Conservation (phyloP, 2,888 invertebrate genomes). For the Eilema caniola region DNA sequence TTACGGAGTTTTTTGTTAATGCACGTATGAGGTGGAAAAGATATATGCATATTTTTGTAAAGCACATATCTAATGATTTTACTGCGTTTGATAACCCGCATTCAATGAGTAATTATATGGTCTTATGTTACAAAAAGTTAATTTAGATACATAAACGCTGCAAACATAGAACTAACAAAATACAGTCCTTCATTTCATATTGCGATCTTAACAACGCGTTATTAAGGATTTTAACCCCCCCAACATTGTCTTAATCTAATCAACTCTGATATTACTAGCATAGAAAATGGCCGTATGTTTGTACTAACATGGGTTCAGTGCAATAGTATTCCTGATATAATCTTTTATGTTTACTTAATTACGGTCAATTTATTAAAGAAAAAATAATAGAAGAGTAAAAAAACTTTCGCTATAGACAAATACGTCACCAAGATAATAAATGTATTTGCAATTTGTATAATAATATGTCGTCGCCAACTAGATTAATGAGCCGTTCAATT, state of each 20-base stretch:
- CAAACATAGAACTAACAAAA: conserved; percentile 7
- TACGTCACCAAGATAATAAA: neutral
- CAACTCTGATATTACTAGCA: conserved; percentile 1
- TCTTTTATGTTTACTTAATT: neutral
- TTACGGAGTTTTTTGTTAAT: too few relatives aligned
- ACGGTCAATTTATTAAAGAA: neutral
- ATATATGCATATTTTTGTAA: neutral
- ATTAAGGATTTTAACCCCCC: conserved; percentile 15
- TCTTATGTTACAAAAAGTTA: neutral
- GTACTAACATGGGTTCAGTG: neutral
- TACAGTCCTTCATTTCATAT: conserved; percentile 8
- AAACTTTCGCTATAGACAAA: neutral
- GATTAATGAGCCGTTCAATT: too few relatives aligned
- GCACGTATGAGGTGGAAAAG: neutral
- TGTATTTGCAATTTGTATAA: neutral
- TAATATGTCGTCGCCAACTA: too few relatives aligned
- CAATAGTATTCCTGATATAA: neutral
- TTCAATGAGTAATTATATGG: neutral
- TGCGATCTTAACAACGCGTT: conserved; percentile 7
- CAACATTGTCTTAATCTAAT: conserved; percentile 16
- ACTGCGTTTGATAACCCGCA: neutral
- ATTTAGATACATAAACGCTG: conserved; percentile 1
- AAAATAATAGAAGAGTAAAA: neutral
- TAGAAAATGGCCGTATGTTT: neutral
- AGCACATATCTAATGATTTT: neutral